Evolutionary conservation across 2,888 invertebrate genomes (phyloP), one percentile per base, ranked within the genome.

Genomic region (Dicyrtomina minuta): DNA sequence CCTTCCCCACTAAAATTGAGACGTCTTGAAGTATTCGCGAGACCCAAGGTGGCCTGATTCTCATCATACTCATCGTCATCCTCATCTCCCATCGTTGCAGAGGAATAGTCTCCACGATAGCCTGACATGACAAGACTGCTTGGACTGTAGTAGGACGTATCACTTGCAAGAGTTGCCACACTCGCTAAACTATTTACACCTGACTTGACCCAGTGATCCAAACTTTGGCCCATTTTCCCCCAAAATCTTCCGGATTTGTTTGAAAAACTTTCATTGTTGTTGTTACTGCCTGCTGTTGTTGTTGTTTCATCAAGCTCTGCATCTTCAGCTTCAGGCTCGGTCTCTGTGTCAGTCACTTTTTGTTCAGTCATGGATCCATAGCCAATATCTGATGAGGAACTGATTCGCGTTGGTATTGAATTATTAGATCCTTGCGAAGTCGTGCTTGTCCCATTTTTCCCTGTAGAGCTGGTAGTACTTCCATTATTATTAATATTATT

Each of bases 341-440:
- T 64, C n/a, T 71, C 70, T 4, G 72, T 66, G 61, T 69, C 71
- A 2, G 76, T 72, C 5, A 66, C 68, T 69, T 76, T 75, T 22
- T 83, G 83, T 66, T 82, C 81, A 24, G 82, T 83, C 82, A 84
- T 82, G 2, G 84, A 84, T 72, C 82, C 82, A 77, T 84, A 85
- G 15, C 84, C 84, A 33, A 82, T 79, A 76, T 84, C 84, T 41
- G 84, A 83, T 15, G 76, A 75, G 2, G 77, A 77, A 65, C 76
- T 76, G 12, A 76, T 77, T 64, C 77, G 68, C 1, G 77, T 75
- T 26, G 77, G 76, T 53, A 76, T 72, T 3, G 33, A 33, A 33
- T 43, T 58, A 3, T 33, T 33, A 33, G 22, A 53, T 44, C 39
- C 62, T 22, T 33, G 27, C 17, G 70, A 12, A 43, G 43, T 56